Percentiles rank a stretch among this genome's conserved stretches.
phyloP scores from a whole-genome alignment of 1,140 invertebrate genomes.

The Leptopilina boulardi region DNA sequence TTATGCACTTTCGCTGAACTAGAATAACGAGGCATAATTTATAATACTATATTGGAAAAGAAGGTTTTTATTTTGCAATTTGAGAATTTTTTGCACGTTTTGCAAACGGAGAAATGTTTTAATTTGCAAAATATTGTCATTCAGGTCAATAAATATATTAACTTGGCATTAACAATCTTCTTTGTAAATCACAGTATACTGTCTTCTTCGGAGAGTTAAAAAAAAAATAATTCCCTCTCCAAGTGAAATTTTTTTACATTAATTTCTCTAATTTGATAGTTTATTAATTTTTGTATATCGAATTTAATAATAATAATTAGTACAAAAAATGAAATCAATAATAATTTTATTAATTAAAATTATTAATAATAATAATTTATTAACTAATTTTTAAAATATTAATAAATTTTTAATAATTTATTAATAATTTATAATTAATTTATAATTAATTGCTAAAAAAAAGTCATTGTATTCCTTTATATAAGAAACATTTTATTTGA shows the following conservation, averaged over 20 bases:
- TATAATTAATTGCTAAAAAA: too few relatives aligned
- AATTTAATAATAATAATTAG: too few relatives aligned
- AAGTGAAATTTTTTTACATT: background rate
- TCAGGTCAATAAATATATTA: background rate
- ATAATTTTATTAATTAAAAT: too few relatives aligned
- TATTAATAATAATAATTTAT: background rate
- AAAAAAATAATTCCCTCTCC: background rate
- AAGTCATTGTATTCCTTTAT: too few relatives aligned
- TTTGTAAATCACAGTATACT: conserved; percentile 7
- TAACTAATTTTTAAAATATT: background rate
- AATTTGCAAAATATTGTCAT: background rate
- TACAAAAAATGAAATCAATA: too few relatives aligned
- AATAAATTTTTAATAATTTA: background rate
- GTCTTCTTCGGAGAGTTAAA: too few relatives aligned
- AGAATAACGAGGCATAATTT: background rate
- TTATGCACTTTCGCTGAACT: conserved; percentile 20
- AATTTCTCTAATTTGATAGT: too few relatives aligned
- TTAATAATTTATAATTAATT: too few relatives aligned
- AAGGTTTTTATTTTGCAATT: background rate
- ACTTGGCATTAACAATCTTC: background rate
- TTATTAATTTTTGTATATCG: too few relatives aligned
- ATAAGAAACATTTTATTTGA: too few relatives aligned
- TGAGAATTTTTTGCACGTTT: too few relatives aligned
- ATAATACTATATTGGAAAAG: background rate
- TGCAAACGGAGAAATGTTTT: background rate